Evolutionary conservation across 64 coral and sea anemone genomes (phyloP), one percentile per base, ranked within the genome.

Genomic region (Pocillopora damicornis): DNA sequence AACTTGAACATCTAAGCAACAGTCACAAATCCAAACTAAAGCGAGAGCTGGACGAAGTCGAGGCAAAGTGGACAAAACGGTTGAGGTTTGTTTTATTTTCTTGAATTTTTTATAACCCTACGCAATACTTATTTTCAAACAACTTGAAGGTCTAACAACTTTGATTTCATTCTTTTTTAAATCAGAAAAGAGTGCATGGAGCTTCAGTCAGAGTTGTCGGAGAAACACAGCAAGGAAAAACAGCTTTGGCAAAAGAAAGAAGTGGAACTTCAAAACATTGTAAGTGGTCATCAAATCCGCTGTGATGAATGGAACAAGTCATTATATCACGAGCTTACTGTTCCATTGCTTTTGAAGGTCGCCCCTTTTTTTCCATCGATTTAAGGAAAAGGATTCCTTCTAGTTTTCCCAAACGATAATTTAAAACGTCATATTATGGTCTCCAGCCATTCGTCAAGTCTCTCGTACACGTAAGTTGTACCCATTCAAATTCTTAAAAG

Each of bases 11-110:
- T 26, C 23, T 61, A 0, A 91, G 86, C 13, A 77, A 63, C 38
- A 91, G 63, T 35, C 76, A 58, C 58, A 76, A 92, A 26, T 76
- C 61, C 35, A 86, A 73, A 61, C 34, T 92, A 42, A 87, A 76
- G 68, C 30, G 61, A 23, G 82, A 92, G 30, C 15, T 75, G 62
- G 90, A 92, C 26, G 83, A 92, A 59, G 69, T 79, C 17, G 90
- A 92, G 71, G 86, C 84, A 58, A 92, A 92, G 71, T 92, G 90
- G 90, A 77, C 90, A 60, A 86, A 92, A 74, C 61, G 90, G 60
- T 75, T 92, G 30, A 91, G 89, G 89, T 91, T 86, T 22, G 30
- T 67, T 38, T 25, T 30, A 2, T 66, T 82, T n/a, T 11, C 12
- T 23, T 71, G 9, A 4, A 71, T 71, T 11, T 11, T 23, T 25